Percentiles rank a stretch among this genome's conserved stretches.
Conservation (phyloP, 2,797 vertebrate species). For the Emydoidea blandingii region DNA sequence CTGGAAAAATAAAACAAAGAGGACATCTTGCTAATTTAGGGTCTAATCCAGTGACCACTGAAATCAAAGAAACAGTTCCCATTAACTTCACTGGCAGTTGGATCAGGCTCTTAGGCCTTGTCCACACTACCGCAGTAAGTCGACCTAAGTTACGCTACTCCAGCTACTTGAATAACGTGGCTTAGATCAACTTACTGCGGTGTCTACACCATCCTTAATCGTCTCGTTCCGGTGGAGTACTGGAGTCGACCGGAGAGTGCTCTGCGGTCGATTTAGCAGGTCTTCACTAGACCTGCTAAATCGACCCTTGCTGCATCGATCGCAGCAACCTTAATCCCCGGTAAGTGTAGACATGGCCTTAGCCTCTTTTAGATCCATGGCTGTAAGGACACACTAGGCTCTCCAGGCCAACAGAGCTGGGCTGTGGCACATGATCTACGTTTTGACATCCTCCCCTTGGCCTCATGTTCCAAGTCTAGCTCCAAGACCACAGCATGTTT, state of each 20-base stretch:
- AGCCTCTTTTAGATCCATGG: neutral
- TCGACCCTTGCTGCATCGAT: too few species aligned
- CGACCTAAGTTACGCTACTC: too few species aligned
- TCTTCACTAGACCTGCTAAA: too few species aligned
- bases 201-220: too few species aligned
- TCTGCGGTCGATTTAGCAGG: too few species aligned
- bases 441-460: neutral
- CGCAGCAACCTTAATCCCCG: neutral
- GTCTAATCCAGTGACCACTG: slow-evolving; percentile 15
- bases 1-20: neutral
- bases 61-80: neutral
- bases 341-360: neutral
- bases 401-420: neutral
- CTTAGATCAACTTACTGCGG: too few species aligned
- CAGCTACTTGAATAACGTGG: too few species aligned
- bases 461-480: neutral
- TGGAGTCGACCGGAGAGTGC: too few species aligned
- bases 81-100: neutral
- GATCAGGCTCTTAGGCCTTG: neutral
- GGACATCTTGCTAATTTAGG: slow-evolving; percentile 20
- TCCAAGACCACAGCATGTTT: neutral
- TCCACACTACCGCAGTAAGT: too few species aligned
- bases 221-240: too few species aligned
- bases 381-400: neutral
- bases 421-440: neutral